Evolutionary conservation across 1,140 invertebrate species (phyloP).

Genomic region (Drosophila orosa): DNA sequence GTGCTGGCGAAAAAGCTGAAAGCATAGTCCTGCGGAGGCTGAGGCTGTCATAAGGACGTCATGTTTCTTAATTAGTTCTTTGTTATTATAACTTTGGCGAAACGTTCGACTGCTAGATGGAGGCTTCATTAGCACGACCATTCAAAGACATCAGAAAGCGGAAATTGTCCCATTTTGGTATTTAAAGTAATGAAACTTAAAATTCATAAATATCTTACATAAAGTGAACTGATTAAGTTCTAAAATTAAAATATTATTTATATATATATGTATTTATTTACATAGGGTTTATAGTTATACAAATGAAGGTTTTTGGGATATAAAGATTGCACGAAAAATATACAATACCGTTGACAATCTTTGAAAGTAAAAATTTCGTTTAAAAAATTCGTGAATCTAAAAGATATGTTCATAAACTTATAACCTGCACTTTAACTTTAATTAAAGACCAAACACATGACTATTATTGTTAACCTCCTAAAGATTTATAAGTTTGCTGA

Average conservation of each 20-base stretch:
- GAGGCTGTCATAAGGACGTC: constrained; percentile 76
- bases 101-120: constrained; percentile 22
- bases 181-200: too few relatives aligned
- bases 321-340: neutral
- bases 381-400: neutral
- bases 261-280: too few relatives aligned
- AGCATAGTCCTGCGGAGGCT: constrained; percentile 10
- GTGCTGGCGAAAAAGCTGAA: neutral
- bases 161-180: neutral
- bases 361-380: neutral
- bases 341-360: neutral
- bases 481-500: neutral
- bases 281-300: neutral
- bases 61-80: constrained; percentile 82
- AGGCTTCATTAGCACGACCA: constrained; percentile 59
- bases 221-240: neutral
- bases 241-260: too few relatives aligned
- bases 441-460: neutral
- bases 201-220: neutral
- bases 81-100: constrained; percentile 75
- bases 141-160: neutral
- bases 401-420: neutral
- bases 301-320: neutral
- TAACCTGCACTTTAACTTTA: neutral
- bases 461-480: neutral